Percentiles rank a stretch among this genome's conserved stretches.
Conservation (phyloP, 2,888 invertebrate species). For the Lottia gigantea region DNA sequence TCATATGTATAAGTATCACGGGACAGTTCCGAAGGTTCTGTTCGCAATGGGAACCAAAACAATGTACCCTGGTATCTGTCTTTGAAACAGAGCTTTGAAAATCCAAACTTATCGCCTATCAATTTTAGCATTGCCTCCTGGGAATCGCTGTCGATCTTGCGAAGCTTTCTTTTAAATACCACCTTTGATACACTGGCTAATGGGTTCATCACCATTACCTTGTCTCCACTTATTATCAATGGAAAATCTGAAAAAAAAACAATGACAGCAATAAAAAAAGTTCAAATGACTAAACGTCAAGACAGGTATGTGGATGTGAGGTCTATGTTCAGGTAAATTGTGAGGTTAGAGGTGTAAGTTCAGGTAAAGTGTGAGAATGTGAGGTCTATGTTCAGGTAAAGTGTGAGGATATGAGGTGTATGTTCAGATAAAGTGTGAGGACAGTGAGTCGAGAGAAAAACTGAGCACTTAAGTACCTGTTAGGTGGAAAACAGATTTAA, state of each 20-base stretch:
- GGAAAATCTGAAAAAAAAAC: constrained; percentile 50
- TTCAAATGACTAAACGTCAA: too few species aligned
- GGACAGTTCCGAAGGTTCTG: constrained; percentile 43
- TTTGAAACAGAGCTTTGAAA: constrained; percentile 29
- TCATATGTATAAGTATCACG: constrained; percentile 41
- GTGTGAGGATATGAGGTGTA: too few species aligned
- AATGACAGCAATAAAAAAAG: background rate
- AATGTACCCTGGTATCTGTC: constrained; percentile 50
- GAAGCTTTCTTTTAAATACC: background rate
- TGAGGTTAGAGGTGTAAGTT: too few species aligned
- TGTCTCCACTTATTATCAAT: constrained; percentile 53
- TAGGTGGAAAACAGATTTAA: constrained; percentile 64
- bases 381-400: too few species aligned
- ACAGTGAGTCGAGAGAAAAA: too few species aligned
- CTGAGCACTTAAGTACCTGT: too few species aligned
- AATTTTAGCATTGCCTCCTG: constrained; percentile 31
- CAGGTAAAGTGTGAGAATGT: too few species aligned
- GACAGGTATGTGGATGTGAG: too few species aligned
- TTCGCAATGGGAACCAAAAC: constrained; percentile 61
- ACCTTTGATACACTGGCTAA: constrained; percentile 21
- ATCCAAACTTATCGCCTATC: constrained; percentile 45
- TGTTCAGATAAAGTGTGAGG: too few species aligned
- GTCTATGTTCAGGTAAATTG: too few species aligned
- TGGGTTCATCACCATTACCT: constrained; percentile 54
- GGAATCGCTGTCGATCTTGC: constrained; percentile 8